Base-by-base conservation (phyloP, 2,888 invertebrate species). In the Danaus chrysippus region DNA sequence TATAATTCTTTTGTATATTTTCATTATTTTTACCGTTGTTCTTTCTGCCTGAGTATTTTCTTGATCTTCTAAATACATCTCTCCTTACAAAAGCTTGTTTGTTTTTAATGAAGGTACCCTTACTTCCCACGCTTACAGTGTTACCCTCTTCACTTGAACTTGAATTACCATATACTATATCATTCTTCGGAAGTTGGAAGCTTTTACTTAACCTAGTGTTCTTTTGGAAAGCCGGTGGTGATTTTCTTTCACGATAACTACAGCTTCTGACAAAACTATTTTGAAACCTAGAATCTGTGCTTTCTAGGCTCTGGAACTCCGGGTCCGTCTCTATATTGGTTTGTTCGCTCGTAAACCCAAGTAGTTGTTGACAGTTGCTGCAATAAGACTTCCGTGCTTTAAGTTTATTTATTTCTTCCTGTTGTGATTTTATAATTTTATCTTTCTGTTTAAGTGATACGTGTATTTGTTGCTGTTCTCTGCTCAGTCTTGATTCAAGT, bases 381-480 rank as follows among this genome's bases (percentile, higher is more conserved):
- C 91, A 91, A 67, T 86, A 91, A 0, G 87, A 84, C 63, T 88
- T 88, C 43, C 91, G 86, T 0, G 92, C 86, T 73, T 94, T 91
- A 41, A 95, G 86, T 78, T 93, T 93, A 10, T 92, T 86, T 66
- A 95, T 94, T 81, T 95, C 94, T 68, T 93, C 92, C 73, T 93
- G 93, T 76, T 95, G 95, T 62, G 93, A 91, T 74, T 93, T 92
- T 65, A 95, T 95, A 55, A 95, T 92, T 75, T 92, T 93, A 76
- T 95, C 95, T 77, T 95, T 94, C 76, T 95, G 94, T 65, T 92
- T 92, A 15, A 95, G 87, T 57, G 94, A 92, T 61, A 93, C 92
- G 64, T 93, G 92, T 69, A 96, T 94, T 72, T 93, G 93, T 71
- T 94, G 93, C 76, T 95, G 95, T 78, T 96, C 95, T 76, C 94